Evolutionary conservation across 2,797 vertebrate genomes (phyloP), one percentile per base, ranked within the genome.

Genomic region (Lacerta bilineata): DNA sequence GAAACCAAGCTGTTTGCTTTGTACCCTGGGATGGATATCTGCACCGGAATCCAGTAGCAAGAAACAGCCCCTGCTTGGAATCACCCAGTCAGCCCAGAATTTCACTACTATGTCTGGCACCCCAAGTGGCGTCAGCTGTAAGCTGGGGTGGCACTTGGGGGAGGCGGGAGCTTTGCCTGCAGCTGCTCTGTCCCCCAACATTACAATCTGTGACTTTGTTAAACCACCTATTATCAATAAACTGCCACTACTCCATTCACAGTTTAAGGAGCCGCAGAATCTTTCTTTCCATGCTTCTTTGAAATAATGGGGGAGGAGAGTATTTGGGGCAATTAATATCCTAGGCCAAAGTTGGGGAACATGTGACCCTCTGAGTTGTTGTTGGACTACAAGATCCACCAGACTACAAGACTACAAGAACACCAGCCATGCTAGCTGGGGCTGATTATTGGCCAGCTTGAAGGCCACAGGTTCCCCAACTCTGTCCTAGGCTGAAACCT

Each of bases 201-300:
- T 95, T 87, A 92, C 93, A 92, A 93, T 93, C 90, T 94, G 93
- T 95, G 91, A 94, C 94, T 74, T 76, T 92, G 91, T 95, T 89
- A 88, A 94, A 94, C 87, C 86, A 94, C 83, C 92, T 91, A 88
- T 94, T 93, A 92, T 1, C 94, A 89, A 96, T 96, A 95, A 96
- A 95, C 87, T 15, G 0, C 94, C 90, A 92, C 83, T 84, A 91
- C 92, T 94, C 88, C 93, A 92, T 41, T 46, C 61, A 64, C 29
- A 61, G 46, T 77, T 81, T 87, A 88, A 71, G 13, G 17, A 83
- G 81, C 74, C 88, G 59, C 80, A 85, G 84, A 90, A 0, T 0
- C 61, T 93, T 90, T 91, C n/a, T 80, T 78, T 23, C 0, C 72
- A 46, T 33, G 33, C 11, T 39, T 79, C 59, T 84, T 23, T 66